Percentiles rank a stretch among this genome's conserved stretches.
Evolutionary conservation across 2,797 vertebrate genomes (phyloP).

Genomic region (Darevskia nairensis): DNA sequence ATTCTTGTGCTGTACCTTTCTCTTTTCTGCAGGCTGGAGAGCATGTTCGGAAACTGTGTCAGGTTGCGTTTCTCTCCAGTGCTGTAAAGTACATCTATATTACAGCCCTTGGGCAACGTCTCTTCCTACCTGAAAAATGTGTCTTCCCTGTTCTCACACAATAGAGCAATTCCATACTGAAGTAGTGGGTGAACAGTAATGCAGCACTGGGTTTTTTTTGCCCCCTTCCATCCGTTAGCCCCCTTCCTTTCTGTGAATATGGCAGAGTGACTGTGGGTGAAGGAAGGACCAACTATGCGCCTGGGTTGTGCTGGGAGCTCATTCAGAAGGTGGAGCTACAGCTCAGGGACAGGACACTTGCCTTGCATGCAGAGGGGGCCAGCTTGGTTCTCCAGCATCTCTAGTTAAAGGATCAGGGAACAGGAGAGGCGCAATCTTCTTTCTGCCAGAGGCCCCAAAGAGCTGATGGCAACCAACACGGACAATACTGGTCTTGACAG

Average conservation of each 20-base stretch:
- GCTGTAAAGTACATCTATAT: neutral
- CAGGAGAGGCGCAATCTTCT: too few species aligned
- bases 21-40: neutral
- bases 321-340: neutral
- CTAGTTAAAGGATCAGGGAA: too few species aligned
- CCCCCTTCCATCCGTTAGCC: neutral
- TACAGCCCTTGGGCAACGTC: neutral
- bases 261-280: neutral
- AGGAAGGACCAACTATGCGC: neutral
- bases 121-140: neutral
- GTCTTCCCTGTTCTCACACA: neutral
- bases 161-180: neutral
- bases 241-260: neutral
- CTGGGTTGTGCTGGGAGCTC: neutral
- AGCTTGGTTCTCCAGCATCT: too few species aligned
- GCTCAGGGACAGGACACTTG: too few species aligned
- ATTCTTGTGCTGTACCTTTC: neutral
- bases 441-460: too few species aligned
- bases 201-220: too few species aligned
- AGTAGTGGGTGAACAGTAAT: too few species aligned
- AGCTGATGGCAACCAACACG: too few species aligned
- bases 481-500: too few species aligned
- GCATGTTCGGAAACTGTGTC: neutral
- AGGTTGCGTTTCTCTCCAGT: neutral
- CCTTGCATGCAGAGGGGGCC: too few species aligned